Conservation (phyloP, 2,113 vertebrate genomes). For the Poeciliopsis occidentalis region DNA sequence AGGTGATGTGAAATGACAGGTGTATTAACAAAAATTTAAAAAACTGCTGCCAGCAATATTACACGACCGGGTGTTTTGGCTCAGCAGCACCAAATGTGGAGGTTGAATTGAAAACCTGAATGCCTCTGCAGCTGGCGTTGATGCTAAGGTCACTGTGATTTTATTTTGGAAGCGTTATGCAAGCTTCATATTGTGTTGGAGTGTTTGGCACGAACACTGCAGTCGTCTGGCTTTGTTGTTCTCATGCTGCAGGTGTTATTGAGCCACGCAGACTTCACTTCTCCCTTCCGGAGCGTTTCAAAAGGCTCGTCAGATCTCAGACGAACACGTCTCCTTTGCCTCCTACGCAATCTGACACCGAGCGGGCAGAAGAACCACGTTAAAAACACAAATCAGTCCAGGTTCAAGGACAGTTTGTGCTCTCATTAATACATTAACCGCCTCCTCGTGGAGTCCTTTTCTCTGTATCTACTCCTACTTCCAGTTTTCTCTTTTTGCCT, state of each 20-base stretch:
- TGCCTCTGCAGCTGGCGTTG: conserved; percentile 16
- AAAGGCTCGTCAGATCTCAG: conserved; percentile 69
- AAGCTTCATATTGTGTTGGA: conserved; percentile 29
- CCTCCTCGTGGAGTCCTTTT: conserved; percentile 60
- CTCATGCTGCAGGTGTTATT: conserved; percentile 57
- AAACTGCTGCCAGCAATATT: conserved; percentile 26
- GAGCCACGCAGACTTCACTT: conserved; percentile 60
- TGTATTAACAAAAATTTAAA: conserved; percentile 56
- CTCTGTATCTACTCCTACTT: conserved; percentile 35
- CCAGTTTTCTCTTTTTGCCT: conserved; percentile 28
- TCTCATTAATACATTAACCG: conserved; percentile 66
- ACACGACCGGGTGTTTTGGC: conserved; percentile 21
- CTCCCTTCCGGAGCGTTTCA: conserved; percentile 55
- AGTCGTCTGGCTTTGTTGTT: conserved; percentile 49
- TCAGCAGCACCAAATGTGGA: conserved; percentile 16
- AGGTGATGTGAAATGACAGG: conserved; percentile 55
- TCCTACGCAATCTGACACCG: conserved; percentile 66
- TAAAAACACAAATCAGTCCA: conserved; percentile 39
- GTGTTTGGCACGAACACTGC: conserved; percentile 39
- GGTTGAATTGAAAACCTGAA: conserved; percentile 24
- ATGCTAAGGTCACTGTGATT: conserved; percentile 38
- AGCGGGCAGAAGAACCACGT: conserved; percentile 43
- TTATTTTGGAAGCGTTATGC: conserved; percentile 32
- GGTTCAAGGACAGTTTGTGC: conserved; percentile 74
- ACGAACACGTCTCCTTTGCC: conserved; percentile 61